Evolutionary conservation across 2,113 vertebrate genomes (phyloP).

Genomic region (Podiceps cristatus): DNA sequence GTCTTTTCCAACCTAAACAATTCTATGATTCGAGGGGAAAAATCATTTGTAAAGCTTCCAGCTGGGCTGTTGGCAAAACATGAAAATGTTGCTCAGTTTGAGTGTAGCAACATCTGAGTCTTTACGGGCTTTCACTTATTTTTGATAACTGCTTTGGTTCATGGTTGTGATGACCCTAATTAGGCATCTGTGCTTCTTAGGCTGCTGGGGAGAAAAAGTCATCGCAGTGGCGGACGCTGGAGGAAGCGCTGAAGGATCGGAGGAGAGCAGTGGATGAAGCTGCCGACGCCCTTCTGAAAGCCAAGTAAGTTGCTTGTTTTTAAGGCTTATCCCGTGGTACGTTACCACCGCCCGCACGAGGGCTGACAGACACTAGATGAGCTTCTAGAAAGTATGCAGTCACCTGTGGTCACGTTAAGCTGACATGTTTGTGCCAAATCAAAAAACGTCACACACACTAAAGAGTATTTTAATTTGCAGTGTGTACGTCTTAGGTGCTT

Average conservation of each 20-base stretch:
- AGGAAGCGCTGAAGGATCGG: conserved; percentile 85
- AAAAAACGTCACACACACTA: fast-evolving
- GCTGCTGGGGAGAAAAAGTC: conserved; percentile 83
- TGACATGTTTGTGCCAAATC: neutral
- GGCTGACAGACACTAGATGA: neutral
- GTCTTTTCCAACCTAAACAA: too few relatives aligned
- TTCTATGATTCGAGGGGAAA: neutral
- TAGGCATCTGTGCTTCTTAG: conserved; percentile 69
- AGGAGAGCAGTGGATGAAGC: conserved; percentile 86
- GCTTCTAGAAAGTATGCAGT: neutral
- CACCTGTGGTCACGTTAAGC: neutral
- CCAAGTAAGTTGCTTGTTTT: conserved; percentile 81
- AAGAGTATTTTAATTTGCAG: neutral
- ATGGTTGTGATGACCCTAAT: neutral
- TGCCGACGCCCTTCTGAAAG: conserved; percentile 84
- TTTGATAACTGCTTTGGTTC: too few relatives aligned
- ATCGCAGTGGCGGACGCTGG: conserved; percentile 89
- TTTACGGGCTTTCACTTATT: neutral
- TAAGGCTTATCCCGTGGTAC: neutral
- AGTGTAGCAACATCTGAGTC: neutral
- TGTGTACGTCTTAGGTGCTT: neutral
- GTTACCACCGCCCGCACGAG: fast-evolving
- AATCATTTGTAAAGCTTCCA: neutral
- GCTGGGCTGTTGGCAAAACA: neutral
- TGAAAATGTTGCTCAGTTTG: neutral